A percentile compares a stretch with the other conserved stretches of the same genome.
Evolutionary conservation across 2,888 invertebrate species (phyloP).

Genomic region (Choristoneura rosaceana): DNA sequence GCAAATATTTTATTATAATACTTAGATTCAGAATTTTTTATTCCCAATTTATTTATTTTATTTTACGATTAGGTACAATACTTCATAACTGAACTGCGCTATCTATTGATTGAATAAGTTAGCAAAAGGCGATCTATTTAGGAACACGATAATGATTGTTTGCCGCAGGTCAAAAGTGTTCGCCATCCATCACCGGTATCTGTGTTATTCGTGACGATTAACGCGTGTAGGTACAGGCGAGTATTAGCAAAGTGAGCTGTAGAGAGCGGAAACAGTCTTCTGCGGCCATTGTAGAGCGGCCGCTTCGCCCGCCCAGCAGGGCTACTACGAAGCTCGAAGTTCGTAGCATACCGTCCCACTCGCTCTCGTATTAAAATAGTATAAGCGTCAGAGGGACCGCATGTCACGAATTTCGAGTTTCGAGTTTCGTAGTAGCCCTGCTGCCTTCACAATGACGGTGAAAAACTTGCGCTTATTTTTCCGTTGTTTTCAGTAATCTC

Average conservation of each 20-base stretch:
- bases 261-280: conserved; percentile 32
- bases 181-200: conserved; percentile 34
- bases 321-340: no score
- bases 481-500: conserved; percentile 44
- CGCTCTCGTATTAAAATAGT: no score
- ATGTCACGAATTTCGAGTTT: no score
- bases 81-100: no score
- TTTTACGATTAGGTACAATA: no score
- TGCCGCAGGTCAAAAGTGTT: not conserved
- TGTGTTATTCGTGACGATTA: conserved; percentile 30
- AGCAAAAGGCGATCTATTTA: not conserved
- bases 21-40: no score
- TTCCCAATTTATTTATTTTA: no score
- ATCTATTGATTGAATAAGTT: not conserved
- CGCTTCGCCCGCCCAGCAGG: conserved; percentile 47
- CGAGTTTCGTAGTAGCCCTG: no score
- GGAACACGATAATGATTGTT: not conserved
- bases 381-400: no score
- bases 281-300: conserved; percentile 52
- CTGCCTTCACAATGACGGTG: conserved; percentile 53
- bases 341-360: no score
- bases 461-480: conserved; percentile 51
- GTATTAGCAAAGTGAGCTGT: conserved; percentile 32
- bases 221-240: conserved; percentile 27
- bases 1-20: no score